phyloP scores from a whole-genome alignment of 2,113 vertebrate species.

The Chrysochloris asiatica region DNA sequence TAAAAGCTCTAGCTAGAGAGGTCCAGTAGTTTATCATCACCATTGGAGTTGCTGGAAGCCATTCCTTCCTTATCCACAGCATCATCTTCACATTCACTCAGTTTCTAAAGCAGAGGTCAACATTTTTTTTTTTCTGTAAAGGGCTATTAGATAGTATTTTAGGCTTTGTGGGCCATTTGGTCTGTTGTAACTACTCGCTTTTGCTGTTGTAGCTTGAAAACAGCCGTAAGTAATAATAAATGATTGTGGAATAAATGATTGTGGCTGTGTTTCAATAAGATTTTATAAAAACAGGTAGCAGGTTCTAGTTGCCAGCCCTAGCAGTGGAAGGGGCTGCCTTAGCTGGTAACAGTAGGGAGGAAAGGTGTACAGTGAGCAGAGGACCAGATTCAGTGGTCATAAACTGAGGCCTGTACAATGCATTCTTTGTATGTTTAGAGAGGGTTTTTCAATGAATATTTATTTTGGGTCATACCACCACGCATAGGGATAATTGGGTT shows the following conservation, averaged over 20 bases:
- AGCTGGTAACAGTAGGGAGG: background rate
- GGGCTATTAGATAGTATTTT: too few species aligned
- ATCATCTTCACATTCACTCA: background rate
- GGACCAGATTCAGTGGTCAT: background rate
- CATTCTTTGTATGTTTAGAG: background rate
- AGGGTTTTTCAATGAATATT: background rate
- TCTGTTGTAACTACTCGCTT: background rate
- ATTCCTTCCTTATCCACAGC: background rate
- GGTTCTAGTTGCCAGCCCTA: too few species aligned
- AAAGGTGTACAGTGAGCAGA: background rate
- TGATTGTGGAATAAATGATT: too few species aligned
- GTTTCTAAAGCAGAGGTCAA: background rate
- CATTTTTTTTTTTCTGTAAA: too few species aligned
- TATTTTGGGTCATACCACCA: background rate
- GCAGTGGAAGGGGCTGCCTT: too few species aligned
- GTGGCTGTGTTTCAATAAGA: constrained; percentile 1
- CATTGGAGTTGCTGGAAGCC: background rate
- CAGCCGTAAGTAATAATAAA: background rate
- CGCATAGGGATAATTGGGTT: background rate
- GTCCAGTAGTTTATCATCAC: background rate
- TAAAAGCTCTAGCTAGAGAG: background rate
- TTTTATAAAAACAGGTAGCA: background rate
- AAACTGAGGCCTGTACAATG: background rate
- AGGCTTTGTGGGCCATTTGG: constrained; percentile 25
- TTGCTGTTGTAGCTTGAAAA: background rate